Percentiles rank a stretch among this genome's conserved stretches.
Conservation (phyloP, 2,797 vertebrate species). For the Darevskia mixta region DNA sequence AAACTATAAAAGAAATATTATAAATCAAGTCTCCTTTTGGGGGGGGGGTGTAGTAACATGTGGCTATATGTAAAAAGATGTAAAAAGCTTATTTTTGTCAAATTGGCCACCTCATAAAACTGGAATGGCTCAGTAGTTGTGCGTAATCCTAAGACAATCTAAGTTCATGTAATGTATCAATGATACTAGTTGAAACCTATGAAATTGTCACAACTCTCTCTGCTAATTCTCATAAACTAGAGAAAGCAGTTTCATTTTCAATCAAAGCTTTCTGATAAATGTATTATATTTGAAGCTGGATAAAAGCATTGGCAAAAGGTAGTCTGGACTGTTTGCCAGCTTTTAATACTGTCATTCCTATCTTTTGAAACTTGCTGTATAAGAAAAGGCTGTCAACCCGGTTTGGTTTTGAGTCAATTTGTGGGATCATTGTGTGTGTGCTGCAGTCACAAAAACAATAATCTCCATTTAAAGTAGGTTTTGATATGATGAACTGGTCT, state of each 20-base stretch:
- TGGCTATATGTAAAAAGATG: not conserved
- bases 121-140: not conserved
- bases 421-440: not conserved
- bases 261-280: not conserved
- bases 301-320: not conserved
- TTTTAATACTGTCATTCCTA: slow-evolving; percentile 21
- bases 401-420: not conserved
- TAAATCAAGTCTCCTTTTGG: not conserved
- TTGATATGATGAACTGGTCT: not conserved
- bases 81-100: slow-evolving; percentile 23
- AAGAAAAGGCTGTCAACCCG: slow-evolving; percentile 38
- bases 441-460: not conserved
- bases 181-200: not conserved
- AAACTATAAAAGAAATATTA: not conserved
- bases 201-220: slow-evolving; percentile 4
- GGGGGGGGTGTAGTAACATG: not conserved
- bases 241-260: slow-evolving; percentile 31
- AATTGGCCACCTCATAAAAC: not conserved
- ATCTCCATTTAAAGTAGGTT: not conserved
- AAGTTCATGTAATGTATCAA: not conserved
- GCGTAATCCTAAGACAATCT: accelerated
- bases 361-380: slow-evolving; percentile 24
- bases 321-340: not conserved
- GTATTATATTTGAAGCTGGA: not conserved
- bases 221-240: not conserved